Evolutionary conservation across 1,140 invertebrate genomes (phyloP).

Genomic region (Sinonovacula constricta): DNA sequence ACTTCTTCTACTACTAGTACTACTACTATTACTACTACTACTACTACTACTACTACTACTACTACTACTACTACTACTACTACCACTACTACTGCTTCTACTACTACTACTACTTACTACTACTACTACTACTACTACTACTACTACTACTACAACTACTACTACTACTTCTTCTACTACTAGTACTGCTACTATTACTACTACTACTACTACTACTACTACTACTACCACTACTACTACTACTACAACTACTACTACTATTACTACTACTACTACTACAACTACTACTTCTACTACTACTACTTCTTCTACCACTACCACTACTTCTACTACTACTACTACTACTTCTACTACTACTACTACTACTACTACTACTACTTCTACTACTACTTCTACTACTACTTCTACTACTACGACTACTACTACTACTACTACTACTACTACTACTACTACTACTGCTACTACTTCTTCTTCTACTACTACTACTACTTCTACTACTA

Average conservation of each 20-base stretch:
- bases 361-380: slow-evolving; percentile 1
- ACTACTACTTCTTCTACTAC: no score
- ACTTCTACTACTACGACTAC: no score
- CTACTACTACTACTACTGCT: slow-evolving; percentile 32
- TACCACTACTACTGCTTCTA: no score
- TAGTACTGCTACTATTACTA: no score
- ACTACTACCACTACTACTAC: slow-evolving; percentile 31
- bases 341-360: slow-evolving; percentile 24
- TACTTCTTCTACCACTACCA: no score
- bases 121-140: no score
- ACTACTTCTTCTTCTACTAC: slow-evolving; percentile 27
- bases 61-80: slow-evolving; percentile 4
- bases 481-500: slow-evolving; percentile 30
- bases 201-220: slow-evolving; percentile 33
- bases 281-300: slow-evolving; percentile 30
- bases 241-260: slow-evolving; percentile 30
- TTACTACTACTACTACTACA: slow-evolving; percentile 39
- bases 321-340: slow-evolving; percentile 34
- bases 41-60: slow-evolving; percentile 4
- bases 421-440: slow-evolving; percentile 4
- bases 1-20: background rate
- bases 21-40: slow-evolving; percentile 4
- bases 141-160: slow-evolving; percentile 24
- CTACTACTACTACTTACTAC: no score
- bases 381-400: slow-evolving; percentile 1